Evolutionary conservation across 2,888 invertebrate species (phyloP).

Genomic region (Caprella mutica): DNA sequence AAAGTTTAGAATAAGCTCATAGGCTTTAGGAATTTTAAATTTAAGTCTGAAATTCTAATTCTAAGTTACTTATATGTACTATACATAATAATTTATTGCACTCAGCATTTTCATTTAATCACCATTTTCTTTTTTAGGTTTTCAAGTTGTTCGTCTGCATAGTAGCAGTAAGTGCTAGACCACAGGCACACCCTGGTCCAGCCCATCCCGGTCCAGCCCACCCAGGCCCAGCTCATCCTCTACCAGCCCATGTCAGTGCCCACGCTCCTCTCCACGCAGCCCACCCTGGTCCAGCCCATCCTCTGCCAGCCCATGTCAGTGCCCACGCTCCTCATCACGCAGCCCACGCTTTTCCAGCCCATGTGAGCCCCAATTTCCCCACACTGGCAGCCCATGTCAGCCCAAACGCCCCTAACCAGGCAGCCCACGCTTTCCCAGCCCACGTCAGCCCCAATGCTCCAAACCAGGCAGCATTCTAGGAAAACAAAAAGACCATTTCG

Average conservation of each 20-base stretch:
- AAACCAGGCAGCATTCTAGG: background rate
- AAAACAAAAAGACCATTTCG: too few relatives aligned
- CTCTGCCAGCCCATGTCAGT: conserved; percentile 20
- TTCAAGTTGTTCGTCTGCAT: too few relatives aligned
- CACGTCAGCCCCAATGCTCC: conserved; percentile 12
- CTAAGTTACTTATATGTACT: too few relatives aligned
- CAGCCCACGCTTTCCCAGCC: conserved; percentile 1
- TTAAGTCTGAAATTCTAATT: too few relatives aligned
- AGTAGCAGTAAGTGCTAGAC: conserved; percentile 9
- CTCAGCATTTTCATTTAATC: too few relatives aligned
- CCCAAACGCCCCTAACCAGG: conserved; percentile 1
- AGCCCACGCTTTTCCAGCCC: conserved; percentile 5
- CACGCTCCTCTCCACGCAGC: conserved; percentile 14
- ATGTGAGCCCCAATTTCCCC: conserved; percentile 9
- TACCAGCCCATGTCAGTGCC: conserved; percentile 19
- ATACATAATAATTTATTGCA: too few relatives aligned
- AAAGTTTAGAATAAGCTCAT: too few relatives aligned
- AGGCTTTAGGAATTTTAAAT: too few relatives aligned
- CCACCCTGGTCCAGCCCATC: conserved; percentile 23
- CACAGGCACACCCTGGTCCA: conserved; percentile 26
- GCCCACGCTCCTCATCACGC: conserved; percentile 11
- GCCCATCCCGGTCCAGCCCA: conserved; percentile 27
- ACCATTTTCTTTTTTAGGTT: too few relatives aligned
- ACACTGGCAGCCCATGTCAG: conserved; percentile 16
- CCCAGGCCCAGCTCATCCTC: conserved; percentile 19